Conservation (phyloP, 2,797 vertebrate species). For the Lutjanus argentimaculatus region DNA sequence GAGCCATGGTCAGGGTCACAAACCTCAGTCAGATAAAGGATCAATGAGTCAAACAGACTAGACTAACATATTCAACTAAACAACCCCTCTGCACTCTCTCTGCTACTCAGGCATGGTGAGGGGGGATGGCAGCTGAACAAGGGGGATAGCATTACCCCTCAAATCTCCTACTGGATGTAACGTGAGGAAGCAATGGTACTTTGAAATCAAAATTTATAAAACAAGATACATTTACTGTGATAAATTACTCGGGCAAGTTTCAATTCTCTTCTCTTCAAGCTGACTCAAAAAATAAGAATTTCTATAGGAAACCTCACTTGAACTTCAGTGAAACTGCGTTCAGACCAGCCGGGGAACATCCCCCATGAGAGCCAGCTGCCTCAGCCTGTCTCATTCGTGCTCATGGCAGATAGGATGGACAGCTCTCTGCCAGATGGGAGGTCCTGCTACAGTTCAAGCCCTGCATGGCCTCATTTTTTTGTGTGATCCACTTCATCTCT, state of each 20-base stretch:
- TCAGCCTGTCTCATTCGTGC: conserved; percentile 19
- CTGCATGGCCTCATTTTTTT: conserved; percentile 77
- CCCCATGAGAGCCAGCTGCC: conserved; percentile 34
- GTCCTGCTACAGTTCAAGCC: conserved; percentile 68
- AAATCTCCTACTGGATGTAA: no score
- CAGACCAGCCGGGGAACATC: conserved; percentile 1
- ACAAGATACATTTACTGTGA: not conserved
- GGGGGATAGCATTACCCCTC: no score
- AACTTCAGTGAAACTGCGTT: conserved; percentile 1
- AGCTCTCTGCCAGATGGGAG: conserved; percentile 76
- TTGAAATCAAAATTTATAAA: not conserved
- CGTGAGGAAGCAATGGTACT: not conserved
- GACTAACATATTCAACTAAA: no score
- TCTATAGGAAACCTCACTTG: not conserved
- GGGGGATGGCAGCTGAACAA: no score
- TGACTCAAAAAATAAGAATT: not conserved
- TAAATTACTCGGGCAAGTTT: not conserved
- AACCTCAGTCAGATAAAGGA: no score
- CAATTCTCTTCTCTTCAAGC: not conserved
- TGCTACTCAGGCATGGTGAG: no score
- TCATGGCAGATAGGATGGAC: conserved; percentile 22
- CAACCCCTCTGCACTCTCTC: no score
- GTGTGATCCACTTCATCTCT: conserved; percentile 78
- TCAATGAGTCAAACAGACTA: no score
- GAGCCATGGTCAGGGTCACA: no score